Base-by-base conservation (phyloP, 2,888 invertebrate species). In the Erannis defoliaria region DNA sequence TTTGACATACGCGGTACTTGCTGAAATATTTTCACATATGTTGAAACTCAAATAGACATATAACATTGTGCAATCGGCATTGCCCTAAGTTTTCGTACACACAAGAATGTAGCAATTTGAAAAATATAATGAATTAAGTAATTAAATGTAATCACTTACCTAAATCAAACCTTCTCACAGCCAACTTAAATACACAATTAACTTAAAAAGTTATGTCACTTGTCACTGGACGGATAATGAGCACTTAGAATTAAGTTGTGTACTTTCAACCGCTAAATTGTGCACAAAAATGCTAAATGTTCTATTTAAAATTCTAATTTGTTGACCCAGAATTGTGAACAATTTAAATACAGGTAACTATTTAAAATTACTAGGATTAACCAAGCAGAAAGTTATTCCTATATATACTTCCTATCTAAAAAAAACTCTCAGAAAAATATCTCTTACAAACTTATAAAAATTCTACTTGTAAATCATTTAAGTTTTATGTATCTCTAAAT, bases 81-180 rank as follows among this genome's bases (percentile, higher is more conserved):
- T 31, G 33, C 29, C 37, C 37, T 38, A 40, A 19, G 9, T 37
- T 14, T 33, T 35, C 26, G 16, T 50, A 50, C 37, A 26, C 37
- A 54, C 38, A 29, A 38, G 31, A 62, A 62, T 62, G 56, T 56
- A 54, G 53, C 48, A 62, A 58, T 61, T 62, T 49, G 48, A 33
- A 64, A 68, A 63, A 65, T 69, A 59, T 67, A 66, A 69, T 68
- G 62, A 70, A 71, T 68, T 68, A 71, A 73, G 72, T 67, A 66
- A 69, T 70, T 62, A 69, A 61, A 72, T 72, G 46, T 66, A 69
- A 73, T 73, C 80, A 81, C 82, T 84, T 69, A 81, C 84, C 84
- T 73, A 71, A 74, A 76, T 77, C 75, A 72, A 66, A 69, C 67
- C 72, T 77, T 82, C 82, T 75, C 82, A 80, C 81, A 73, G 68